A percentile compares a stretch with the other conserved stretches of the same genome.
Evolutionary conservation across 2,113 vertebrate species (phyloP).

Genomic region (Petrocephalus zakoni): DNA sequence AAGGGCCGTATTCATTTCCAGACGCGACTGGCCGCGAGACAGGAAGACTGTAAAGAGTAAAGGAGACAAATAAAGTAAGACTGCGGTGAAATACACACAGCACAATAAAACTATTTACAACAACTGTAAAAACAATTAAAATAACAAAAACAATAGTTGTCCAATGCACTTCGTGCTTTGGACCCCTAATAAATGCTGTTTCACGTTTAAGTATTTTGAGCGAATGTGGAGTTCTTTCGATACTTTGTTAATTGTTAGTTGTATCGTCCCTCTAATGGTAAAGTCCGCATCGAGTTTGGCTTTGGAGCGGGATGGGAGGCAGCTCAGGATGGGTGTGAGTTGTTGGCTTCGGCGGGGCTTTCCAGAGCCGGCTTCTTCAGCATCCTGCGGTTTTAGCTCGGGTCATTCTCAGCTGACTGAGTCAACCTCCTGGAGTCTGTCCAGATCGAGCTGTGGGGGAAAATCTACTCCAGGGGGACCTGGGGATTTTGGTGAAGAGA

Average conservation of each 20-base stretch:
- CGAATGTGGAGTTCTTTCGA: not conserved
- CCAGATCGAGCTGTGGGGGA: not conserved
- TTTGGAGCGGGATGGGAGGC: not conserved
- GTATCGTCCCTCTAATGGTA: not conserved
- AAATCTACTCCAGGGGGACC: not conserved
- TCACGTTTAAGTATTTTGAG: not conserved
- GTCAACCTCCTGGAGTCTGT: not conserved
- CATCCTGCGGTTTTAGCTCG: not conserved
- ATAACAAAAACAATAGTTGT: too few species aligned
- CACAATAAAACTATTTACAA: not conserved
- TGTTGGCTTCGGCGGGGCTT: conserved; percentile 9
- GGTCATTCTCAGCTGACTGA: conserved; percentile 1
- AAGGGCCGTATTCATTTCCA: not conserved
- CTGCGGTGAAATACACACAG: not conserved
- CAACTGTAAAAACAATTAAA: not conserved
- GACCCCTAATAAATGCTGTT: not conserved
- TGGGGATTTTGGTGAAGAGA: conserved; percentile 1
- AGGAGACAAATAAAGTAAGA: not conserved
- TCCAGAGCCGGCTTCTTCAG: conserved; percentile 5
- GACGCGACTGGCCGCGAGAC: not conserved
- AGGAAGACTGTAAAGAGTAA: not conserved
- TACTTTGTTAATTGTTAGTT: not conserved
- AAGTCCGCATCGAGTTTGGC: not conserved
- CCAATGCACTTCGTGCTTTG: too few species aligned
- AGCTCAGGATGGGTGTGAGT: not conserved